These are phyloP conservation scores for Brachionichthys hirsutus DNA, from an alignment of 2,113 vertebrate genomes.

Conservation along the genomic window DNA sequence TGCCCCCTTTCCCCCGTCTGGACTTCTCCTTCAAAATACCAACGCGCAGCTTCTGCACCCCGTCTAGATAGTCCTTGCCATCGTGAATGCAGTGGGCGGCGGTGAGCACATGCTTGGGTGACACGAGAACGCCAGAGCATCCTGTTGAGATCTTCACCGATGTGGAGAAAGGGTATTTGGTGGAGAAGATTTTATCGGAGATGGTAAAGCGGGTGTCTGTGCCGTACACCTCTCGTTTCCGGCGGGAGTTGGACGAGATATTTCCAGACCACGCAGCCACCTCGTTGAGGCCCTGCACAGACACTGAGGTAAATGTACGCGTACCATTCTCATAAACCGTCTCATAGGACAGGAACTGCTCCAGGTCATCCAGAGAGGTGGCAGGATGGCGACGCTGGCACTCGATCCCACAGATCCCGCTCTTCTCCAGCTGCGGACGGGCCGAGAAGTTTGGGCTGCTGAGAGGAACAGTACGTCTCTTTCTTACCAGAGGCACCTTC, in stretches of 20 bases:
- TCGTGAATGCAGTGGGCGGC: conserved; percentile 95
- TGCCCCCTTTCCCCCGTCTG: conserved; percentile 73
- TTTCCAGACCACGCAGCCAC: conserved; percentile 38
- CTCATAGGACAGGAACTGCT: conserved; percentile 89
- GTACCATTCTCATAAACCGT: conserved; percentile 93
- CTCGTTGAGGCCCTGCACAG: conserved; percentile 73
- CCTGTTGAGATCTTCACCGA: conserved; percentile 94
- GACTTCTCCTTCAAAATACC: conserved; percentile 86
- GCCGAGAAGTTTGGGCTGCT: conserved; percentile 84
- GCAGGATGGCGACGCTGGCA: conserved; percentile 83
- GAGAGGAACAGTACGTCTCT: conserved; percentile 83
- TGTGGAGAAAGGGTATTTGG: conserved; percentile 90
- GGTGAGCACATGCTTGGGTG: conserved; percentile 90
- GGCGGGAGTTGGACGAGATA: conserved; percentile 55
- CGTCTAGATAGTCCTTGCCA: conserved; percentile 87
- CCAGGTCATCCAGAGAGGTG: conserved; percentile 83
- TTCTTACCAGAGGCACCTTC: conserved; percentile 85
- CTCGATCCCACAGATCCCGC: conserved; percentile 87
- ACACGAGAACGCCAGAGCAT: conserved; percentile 90
- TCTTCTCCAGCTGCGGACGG: conserved; percentile 70
- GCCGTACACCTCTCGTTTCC: conserved; percentile 89
- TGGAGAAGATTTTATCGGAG: conserved; percentile 86
- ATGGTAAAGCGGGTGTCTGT: conserved; percentile 94
- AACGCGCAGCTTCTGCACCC: conserved; percentile 86
- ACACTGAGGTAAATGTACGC: conserved; percentile 86